phyloP scores from a whole-genome alignment of 1,140 invertebrate species.

The Subanguina moxae region DNA sequence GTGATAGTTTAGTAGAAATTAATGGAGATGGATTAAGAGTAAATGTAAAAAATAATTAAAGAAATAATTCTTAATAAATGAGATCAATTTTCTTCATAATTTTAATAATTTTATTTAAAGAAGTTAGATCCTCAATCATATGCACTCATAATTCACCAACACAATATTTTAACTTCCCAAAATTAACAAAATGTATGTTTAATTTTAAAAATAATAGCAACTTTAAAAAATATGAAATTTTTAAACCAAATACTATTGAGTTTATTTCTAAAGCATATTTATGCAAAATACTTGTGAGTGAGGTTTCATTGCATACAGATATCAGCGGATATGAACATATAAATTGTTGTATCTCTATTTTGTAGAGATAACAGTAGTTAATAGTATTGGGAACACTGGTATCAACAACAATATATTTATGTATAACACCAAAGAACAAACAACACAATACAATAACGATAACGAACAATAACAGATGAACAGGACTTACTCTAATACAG shows the following conservation, averaged over 20 bases:
- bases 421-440: too few relatives aligned
- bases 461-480: too few relatives aligned
- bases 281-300: constrained; percentile 34
- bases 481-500: too few relatives aligned
- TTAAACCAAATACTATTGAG: constrained; percentile 31
- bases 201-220: constrained; percentile 33
- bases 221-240: constrained; percentile 30
- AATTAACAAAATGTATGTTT: constrained; percentile 34
- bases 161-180: constrained; percentile 32
- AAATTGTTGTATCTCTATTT: too few relatives aligned
- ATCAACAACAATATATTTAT: too few relatives aligned
- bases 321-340: constrained; percentile 36
- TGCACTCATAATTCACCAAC: constrained; percentile 33
- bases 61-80: too few relatives aligned
- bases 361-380: too few relatives aligned
- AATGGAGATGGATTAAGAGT: constrained; percentile 29
- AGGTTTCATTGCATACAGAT: constrained; percentile 39
- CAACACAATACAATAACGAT: too few relatives aligned
- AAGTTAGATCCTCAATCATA: constrained; percentile 17
- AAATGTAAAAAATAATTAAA: constrained; percentile 25
- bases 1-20: constrained; percentile 34
- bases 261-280: constrained; percentile 21
- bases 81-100: too few relatives aligned
- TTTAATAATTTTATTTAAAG: constrained; percentile 16
- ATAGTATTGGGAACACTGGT: too few relatives aligned